Evolutionary conservation across 2,113 vertebrate species (phyloP), one percentile per base, ranked within the genome.

Genomic region (Rattus norvegicus): DNA sequence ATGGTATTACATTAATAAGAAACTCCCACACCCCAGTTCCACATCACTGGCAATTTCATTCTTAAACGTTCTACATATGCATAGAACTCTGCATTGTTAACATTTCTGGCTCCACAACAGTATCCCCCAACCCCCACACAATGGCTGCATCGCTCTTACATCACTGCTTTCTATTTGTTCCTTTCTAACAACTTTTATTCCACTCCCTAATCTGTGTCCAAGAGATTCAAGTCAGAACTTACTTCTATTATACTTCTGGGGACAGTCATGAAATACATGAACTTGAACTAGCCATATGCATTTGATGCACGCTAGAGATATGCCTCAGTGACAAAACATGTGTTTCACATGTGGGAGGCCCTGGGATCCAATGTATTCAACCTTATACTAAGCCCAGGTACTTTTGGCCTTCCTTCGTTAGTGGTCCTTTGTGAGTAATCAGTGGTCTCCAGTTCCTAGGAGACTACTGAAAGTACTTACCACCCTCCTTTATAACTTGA

Each of bases 231-330:
- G 5, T 2, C 8, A 84, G 70, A 22, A 63, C 4, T 28, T 85
- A 26, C 56, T 28, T 59, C 70, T 3, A 70, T 88, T 88, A 26
- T 19, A 77, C 5, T 70, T 11, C 5, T 73, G 43, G 19, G 5
- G 5, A 1, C 49, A 5, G 3, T 56, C 3, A 0, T 26, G 36
- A 8, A 1, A 63, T 52, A 61, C 1, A 30, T 12, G 72, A n/a
- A 30, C 14, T 83, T 12, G 77, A n/a, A 30, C 14, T 83, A 95
- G 54, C 33, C 65, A 30, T 39, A 84, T 0, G 0, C n/a, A 7
- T 20, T 54, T 7, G 3, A 39, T 49, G 43, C 22, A 54, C 5
- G 0, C n/a, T 28, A 2, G 33, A 56, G 11, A 33, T 52, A 22
- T 22, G 20, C 11, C 76, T 81, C 11, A 63, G 30, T 16, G 24